phyloP scores from a whole-genome alignment of 2,888 invertebrate species.

The Caenorhabditis macrosperma region DNA sequence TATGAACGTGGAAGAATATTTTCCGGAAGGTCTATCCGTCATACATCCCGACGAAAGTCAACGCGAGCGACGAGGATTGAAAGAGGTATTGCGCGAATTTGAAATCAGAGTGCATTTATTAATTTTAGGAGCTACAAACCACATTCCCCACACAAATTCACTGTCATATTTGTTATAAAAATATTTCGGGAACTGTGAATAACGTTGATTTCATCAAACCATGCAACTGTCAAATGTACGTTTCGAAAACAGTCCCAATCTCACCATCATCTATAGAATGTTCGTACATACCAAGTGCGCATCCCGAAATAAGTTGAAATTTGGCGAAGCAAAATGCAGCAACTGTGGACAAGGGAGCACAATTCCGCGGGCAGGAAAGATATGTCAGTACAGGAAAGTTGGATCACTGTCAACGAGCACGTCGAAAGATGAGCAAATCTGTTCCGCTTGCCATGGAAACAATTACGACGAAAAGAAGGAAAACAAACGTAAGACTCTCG shows the following conservation, averaged over 20 bases:
- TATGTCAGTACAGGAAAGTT: background rate
- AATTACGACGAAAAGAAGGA: background rate
- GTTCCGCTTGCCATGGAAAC: constrained; percentile 14
- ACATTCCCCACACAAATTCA: constrained; percentile 15
- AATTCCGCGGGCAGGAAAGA: constrained; percentile 12
- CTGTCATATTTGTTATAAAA: constrained; percentile 52
- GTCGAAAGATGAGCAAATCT: background rate
- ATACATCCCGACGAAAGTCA: constrained; percentile 44
- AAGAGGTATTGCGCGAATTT: background rate
- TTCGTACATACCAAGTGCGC: constrained; percentile 42
- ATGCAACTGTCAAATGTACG: constrained; percentile 41
- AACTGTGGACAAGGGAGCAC: constrained; percentile 34
- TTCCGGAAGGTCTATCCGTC: constrained; percentile 40
- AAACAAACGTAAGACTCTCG: background rate
- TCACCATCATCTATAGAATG: constrained; percentile 28
- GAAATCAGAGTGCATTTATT: background rate
- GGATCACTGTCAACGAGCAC: background rate
- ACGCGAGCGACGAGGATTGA: constrained; percentile 11
- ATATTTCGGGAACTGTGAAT: constrained; percentile 7
- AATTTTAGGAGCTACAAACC: background rate
- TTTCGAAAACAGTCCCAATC: background rate
- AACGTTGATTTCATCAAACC: constrained; percentile 46
- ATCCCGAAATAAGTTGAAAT: constrained; percentile 3
- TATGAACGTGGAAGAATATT: constrained; percentile 50
- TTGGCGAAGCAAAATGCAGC: constrained; percentile 44